These are phyloP conservation scores for Anseranas semipalmata DNA, from an alignment of 2,113 vertebrate species.

Conservation along the genomic window DNA sequence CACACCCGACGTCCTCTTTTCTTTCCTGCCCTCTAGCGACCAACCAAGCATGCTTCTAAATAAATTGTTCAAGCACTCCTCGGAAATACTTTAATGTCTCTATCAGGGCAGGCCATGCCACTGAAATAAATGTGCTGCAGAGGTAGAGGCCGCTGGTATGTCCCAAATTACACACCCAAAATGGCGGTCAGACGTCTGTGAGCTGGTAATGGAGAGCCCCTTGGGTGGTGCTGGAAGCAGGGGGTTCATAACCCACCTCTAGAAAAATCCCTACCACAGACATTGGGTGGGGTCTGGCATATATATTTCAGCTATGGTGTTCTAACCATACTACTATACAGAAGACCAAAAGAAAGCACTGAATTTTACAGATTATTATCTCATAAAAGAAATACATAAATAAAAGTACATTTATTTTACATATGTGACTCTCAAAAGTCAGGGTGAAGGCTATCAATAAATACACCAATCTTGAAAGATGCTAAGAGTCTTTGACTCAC, in stretches of 20 bases:
- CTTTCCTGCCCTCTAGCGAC: constrained; percentile 64
- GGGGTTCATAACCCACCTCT: background rate
- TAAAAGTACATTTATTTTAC: background rate
- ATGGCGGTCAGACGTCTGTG: background rate
- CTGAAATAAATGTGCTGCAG: background rate
- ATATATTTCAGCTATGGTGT: background rate
- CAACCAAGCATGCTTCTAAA: background rate
- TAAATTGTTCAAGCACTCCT: background rate
- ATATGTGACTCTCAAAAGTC: background rate
- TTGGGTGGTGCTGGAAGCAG: background rate
- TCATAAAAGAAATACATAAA: background rate
- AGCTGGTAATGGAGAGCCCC: background rate
- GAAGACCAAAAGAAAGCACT: background rate
- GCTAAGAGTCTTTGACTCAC: background rate
- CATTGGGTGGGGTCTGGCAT: background rate
- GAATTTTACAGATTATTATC: background rate
- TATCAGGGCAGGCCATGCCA: background rate
- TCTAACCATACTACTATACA: background rate
- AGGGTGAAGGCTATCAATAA: background rate
- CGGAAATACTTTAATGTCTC: background rate
- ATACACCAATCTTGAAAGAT: background rate
- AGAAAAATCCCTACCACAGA: background rate
- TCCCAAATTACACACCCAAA: background rate
- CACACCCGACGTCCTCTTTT: background rate
- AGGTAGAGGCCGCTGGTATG: background rate